Base-by-base conservation (phyloP, 2,797 vertebrate genomes). In the Coendou prehensilis region DNA sequence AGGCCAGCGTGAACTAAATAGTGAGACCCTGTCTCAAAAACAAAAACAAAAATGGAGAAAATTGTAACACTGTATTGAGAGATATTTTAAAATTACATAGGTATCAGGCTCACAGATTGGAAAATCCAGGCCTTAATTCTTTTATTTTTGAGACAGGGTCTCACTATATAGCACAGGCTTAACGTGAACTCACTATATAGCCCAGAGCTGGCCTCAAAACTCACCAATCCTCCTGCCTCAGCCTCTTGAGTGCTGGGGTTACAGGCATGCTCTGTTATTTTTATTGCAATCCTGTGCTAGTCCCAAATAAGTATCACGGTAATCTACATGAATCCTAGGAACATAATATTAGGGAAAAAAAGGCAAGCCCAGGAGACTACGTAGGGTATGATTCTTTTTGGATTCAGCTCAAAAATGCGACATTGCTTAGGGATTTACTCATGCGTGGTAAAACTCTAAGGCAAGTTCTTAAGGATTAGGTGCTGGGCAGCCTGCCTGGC, bases 331-430 rank as follows among this genome's bases (percentile, higher is more conserved):
- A 71, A 88, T 80, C 41, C 89, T 75, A 93, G 82, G n/a, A 83
- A 84, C 50, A 79, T 17, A 83, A 67, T 41, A 90, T 0, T 8
- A 1, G 87, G n/a, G 17, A 75, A 61, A 79, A 81, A 80, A 93
- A 90, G 45, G 23, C 23, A 95, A 93, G 80, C 63, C 59, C 57
- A 83, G 45, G 76, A 76, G 18, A 96, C 79, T 20, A 93, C 2
- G 5, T 47, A 92, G 2, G 54, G 50, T 33, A 61, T 83, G 52
- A 80, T 86, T 82, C 59, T 95, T 82, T 33, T 59, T 75, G 8
- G 81, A 52, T 83, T 92, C 67, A 85, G 76, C 37, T 96, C 7
- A 93, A 87, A 96, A 93, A 56, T 47, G 87, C 93, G 87, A 87
- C 64, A 81, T 22, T 96, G 64, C 89, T 92, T 89, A 89, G 75